Base-by-base conservation (phyloP, 1,140 invertebrate genomes). In the Frieseomelitta varia region DNA sequence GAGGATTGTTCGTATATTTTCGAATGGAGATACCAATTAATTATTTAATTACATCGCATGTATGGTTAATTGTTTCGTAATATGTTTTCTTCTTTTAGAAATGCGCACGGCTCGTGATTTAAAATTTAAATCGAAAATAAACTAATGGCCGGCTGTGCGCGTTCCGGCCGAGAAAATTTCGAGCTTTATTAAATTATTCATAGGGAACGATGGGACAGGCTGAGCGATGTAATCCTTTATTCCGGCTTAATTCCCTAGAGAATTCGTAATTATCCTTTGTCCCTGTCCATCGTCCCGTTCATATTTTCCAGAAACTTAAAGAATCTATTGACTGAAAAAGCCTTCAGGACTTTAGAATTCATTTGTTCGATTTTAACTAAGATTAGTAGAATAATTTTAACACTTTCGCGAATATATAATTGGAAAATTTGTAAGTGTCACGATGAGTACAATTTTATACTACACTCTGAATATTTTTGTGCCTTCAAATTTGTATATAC, bases 161-260 rank as follows among this genome's bases (percentile, higher is more conserved):
- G 34, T 78, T 51, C 24, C 11, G n/a, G 65, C 2, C 63, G n/a
- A 47, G 24, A 47, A 58, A 83, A 78, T 78, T 83, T 78, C 19
- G 74, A 78, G 65, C 78, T 78, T 78, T 71, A 83, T 83, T 83
- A 83, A 83, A 83, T 83, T 83, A 83, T 83, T 83, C 81, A 83
- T 78, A 58, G 53, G 39, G 56, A 39, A 61, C 21, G 53, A 15
- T 21, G 21, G 39, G 53, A 78, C 75, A 71, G 55, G 21, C 55
- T n/a, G 67, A 63, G 56, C 75, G 30, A 4, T 63, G 75, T 83
- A 84, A 84, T 84, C 67, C 81, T 56, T 84, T 79, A 84, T 79
- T 79, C 75, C 51, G 67, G 67, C 55, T 84, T 84, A 71, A 84
- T 84, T 84, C 76, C 55, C 56, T 19, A 27, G 19, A 39, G 81